These are phyloP conservation scores for Neosilurus mollespiculum DNA, from an alignment of 2,797 vertebrate genomes.

Conservation along the genomic window DNA sequence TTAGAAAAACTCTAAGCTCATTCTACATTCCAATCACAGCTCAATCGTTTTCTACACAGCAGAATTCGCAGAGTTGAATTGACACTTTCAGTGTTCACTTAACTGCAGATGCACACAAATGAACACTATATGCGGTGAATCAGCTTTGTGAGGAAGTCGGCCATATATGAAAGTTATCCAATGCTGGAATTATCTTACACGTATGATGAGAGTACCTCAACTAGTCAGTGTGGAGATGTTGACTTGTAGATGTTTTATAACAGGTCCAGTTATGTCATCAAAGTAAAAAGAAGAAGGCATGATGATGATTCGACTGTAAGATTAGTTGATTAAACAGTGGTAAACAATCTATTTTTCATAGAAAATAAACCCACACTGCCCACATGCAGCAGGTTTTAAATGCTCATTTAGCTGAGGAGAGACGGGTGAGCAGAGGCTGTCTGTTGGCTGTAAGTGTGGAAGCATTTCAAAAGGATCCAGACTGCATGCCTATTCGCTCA, in stretches of 20 bases:
- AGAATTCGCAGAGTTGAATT: constrained; percentile 12
- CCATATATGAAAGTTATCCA: neutral
- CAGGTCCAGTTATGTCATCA: neutral
- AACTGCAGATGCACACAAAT: neutral
- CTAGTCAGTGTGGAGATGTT: neutral
- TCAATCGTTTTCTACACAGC: constrained; percentile 23
- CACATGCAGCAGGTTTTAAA: constrained; percentile 25
- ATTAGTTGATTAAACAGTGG: neutral
- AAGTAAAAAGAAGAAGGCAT: neutral
- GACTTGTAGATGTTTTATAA: neutral
- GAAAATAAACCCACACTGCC: neutral
- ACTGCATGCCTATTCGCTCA: constrained; percentile 50
- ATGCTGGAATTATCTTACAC: neutral
- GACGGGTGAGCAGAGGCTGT: constrained; percentile 22
- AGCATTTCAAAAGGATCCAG: constrained; percentile 47
- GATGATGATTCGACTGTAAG: too few species aligned
- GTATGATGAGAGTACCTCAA: neutral
- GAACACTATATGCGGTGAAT: neutral
- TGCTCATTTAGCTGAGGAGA: constrained; percentile 11
- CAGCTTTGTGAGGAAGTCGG: neutral
- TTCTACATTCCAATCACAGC: constrained; percentile 51
- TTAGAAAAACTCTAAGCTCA: constrained; percentile 52
- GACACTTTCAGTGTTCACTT: constrained; percentile 14
- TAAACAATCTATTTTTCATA: neutral
- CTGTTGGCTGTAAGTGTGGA: constrained; percentile 22